Base-by-base conservation (phyloP, 1,140 invertebrate species). In the Kradibia gibbosae region DNA sequence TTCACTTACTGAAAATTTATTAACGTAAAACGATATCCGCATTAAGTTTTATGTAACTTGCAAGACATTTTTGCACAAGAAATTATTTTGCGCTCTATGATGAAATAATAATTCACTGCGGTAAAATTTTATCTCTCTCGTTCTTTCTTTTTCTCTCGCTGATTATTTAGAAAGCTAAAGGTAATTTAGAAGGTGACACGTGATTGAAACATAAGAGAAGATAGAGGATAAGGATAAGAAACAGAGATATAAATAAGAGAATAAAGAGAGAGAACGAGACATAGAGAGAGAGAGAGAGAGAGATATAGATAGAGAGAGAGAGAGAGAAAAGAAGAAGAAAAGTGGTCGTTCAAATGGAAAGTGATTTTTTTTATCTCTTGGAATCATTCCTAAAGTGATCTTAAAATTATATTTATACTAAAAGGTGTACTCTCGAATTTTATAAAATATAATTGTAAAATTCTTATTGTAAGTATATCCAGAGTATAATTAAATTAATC, bases 51-150 rank as follows among this genome's bases (percentile, higher is more conserved):
- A 60, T 60, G 73, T 28, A 76, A 65, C 39, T 10, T 34, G 25
- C 65, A 10, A 42, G 55, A 20, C 36, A 53, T 78, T 77, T 77
- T 65, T 76, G 36, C 73, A 42, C 45, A n/a, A 42, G 62, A 76
- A 22, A 22, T 25, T 62, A 57, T 75, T 55, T 39, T 55, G 45
- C 62, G 73, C n/a, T 28, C 57, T 17, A 45, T 62, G 45, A 42
- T 45, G 42, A 31, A 78, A 78, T 67, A 78, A 67, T 31, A 62
- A 62, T 67, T 78, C 60, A 73, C 45, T 13, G 45, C 17, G 11
- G 48, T n/a, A n/a, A n/a, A n/a, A n/a, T n/a, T n/a, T n/a, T n/a
- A n/a, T n/a, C n/a, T n/a, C n/a, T n/a, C n/a, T 31, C 13, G 28
- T 28, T 13, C 0, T 34, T 50, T 25, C 22, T 31, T 31, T 31